Evolutionary conservation across 1,140 invertebrate species (phyloP).

Genomic region (Ceratitis capitata): DNA sequence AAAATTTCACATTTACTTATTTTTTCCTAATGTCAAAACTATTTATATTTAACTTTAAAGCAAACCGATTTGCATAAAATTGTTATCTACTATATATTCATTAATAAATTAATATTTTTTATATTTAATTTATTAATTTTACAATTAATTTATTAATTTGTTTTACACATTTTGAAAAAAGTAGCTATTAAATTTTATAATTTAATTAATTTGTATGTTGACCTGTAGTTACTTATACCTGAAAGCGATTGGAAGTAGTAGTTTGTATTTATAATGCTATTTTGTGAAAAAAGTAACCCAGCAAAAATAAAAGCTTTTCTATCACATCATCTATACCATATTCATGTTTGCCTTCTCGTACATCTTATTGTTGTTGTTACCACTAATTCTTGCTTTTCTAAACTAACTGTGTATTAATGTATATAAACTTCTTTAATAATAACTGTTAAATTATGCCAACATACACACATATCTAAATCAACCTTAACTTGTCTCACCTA

Average conservation of each 20-base stretch:
- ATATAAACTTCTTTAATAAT: background rate
- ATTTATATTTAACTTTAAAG: background rate
- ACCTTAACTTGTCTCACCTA: conserved; percentile 1
- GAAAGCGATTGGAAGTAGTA: background rate
- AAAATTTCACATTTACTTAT: background rate
- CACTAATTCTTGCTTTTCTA: background rate
- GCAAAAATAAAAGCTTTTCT: background rate
- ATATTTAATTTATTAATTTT: background rate
- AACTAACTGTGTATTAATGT: background rate
- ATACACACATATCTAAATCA: background rate
- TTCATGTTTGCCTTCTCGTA: background rate
- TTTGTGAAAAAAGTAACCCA: background rate
- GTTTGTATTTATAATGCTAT: background rate
- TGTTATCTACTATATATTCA: background rate
- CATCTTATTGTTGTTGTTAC: background rate
- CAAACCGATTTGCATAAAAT: background rate
- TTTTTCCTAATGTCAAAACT: background rate
- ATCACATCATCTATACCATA: background rate
- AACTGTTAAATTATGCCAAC: background rate
- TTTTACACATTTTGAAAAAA: background rate
- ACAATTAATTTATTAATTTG: background rate
- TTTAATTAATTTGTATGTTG: background rate
- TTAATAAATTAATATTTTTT: background rate
- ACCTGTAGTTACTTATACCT: background rate
- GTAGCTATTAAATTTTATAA: background rate